Evolutionary conservation across 2,888 invertebrate genomes (phyloP), one percentile per base, ranked within the genome.

Genomic region (Strigamia maritima): DNA sequence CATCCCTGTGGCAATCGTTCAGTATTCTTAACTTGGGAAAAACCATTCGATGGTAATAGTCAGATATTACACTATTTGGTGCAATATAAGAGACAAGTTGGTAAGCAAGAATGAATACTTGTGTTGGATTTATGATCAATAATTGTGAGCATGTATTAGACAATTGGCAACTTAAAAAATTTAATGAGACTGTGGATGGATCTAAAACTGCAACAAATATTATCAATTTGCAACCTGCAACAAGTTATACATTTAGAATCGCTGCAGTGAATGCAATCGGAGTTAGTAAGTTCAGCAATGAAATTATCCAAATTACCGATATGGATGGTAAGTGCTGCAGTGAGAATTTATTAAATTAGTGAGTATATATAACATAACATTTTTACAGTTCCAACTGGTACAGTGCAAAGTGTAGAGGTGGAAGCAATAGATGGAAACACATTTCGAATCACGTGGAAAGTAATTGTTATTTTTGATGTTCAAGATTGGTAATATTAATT

Each of bases 191-290:
- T 16, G 76, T 80, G n/a, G 77, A 80, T 60, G 80, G 80, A 76
- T 65, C 79, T 8, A 79, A 26, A 35, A 76, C 76, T 19, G 14
- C 35, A 14, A 31, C 78, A 28, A 49, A 75, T 60, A 75, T 80
- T 22, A 19, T 31, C 16, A 74, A 60, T 60, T 75, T 80, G 12
- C 74, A 38, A 3, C 78, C 80, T 31, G 79, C 80, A 22, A 75
- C 40, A 24, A 65, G 78, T 26, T 80, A 80, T 40, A 40, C 75
- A 22, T 80, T 80, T 31, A 70, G 80, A 35, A 24, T 80, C n/a
- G 78, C 79, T 44, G 80, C 80, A n/a, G 79, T 79, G 60, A 80
- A 80, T 54, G 79, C 54, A 31, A 75, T 80, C 35, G 80, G 80
- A 1, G 31, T 60, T 4, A 76, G 80, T 10, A 80, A 80, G 24